Base-by-base conservation (phyloP, 2,113 vertebrate genomes). In the Mesocricetus auratus region DNA sequence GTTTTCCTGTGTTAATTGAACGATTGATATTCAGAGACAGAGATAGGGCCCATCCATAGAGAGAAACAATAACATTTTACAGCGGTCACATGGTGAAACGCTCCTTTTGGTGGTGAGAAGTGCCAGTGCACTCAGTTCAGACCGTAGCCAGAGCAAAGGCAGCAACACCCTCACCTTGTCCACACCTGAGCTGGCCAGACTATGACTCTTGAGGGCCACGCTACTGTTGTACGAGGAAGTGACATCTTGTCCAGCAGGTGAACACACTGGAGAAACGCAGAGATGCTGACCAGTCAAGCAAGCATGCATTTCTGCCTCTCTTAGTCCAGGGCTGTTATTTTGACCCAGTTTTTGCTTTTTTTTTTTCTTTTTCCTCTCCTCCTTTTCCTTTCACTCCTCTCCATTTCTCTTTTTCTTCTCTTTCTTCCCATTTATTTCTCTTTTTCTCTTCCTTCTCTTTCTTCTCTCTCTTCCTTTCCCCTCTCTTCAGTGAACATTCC, bases 11-110 rank as follows among this genome's bases (percentile, higher is more conserved):
- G 77, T 68, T 89, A 86, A 97, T 96, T 83, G 56, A 33, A 31
- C 90, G 53, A 95, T 97, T 97, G 97, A 97, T 95, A 89, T 81
- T 95, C 96, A 74, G 88, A 93, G 82, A 92, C 56, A 56, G 68
- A 86, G 42, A 29, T 17, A 4, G n/a, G 58, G 79, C 56, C 82
- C 68, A 66, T 96, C 90, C 60, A 91, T 42, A 94, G 39, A 94
- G 90, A 83, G 94, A 97, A 95, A 85, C 79, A 68, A 87, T 94
- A 94, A 96, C 69, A 93, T 92, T 95, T 96, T 62, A 94, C 86
- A 94, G 9, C 93, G 64, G 94, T 96, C 90, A 66, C 93, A 97
- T 97, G 97, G 91, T 69, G 95, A 96, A 97, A 95, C 96, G 96
- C 75, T 98, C 94, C 74, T 95, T 94, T 95, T 95, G 93, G 96